Evolutionary conservation across 2,797 vertebrate genomes (phyloP), one percentile per base, ranked within the genome.

Genomic region (Leptodactylus fallax): DNA sequence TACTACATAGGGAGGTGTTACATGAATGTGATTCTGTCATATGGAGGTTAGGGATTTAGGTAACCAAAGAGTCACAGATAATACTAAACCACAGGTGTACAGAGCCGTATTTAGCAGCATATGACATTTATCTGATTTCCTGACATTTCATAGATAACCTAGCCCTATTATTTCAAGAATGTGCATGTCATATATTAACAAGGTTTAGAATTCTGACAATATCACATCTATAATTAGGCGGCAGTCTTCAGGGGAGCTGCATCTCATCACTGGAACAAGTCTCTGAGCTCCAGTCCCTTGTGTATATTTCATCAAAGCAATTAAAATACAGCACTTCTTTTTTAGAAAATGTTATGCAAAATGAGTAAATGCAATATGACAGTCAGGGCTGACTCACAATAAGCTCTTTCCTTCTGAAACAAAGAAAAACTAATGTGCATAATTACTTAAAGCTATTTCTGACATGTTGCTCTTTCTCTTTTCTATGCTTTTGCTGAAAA

Each of bases 251-350:
- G 69, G 47, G 90, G 49, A 89, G 85, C 65, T 80, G 89, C 84
- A 89, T 92, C 74, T 90, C 91, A 87, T 80, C 85, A 74, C 79
- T 78, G 81, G 90, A 72, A 91, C 56, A 89, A 90, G 3, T 80
- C 56, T 87, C 88, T 45, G 16, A 91, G 53, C 67, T n/a, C 86
- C 82, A 85, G 85, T 93, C 85, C 82, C 65, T 91, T 69, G 71
- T 85, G 49, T 87, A 0, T 56, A 16, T 55, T 91, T 91, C 55
- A 91, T 91, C 90, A 90, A 92, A 93, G 84, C 79, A 92, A 90
- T 89, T 90, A 92, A 92, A 90, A 89, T 61, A 85, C 7, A 21
- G 90, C 10, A 23, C 47, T 86, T 0, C 13, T 76, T 16, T 69
- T 86, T 72, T 61, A 87, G 85, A 91, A 36, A 17, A 85, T 17